phyloP scores from a whole-genome alignment of 2,113 vertebrate genomes.

The Aramus guarauna region DNA sequence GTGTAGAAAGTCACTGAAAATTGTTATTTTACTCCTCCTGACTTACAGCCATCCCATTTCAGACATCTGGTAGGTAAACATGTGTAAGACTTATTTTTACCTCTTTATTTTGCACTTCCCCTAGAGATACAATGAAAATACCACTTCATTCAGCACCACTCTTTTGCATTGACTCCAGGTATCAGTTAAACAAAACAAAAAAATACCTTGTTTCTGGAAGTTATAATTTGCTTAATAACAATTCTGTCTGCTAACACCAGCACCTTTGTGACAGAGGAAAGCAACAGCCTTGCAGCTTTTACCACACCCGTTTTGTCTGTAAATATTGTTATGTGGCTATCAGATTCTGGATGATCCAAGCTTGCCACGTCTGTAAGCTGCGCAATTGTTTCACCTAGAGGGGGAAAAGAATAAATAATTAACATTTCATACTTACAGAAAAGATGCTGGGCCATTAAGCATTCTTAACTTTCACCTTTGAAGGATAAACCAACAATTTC shows the following conservation, averaged over 20 bases:
- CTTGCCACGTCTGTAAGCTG: conserved; percentile 86
- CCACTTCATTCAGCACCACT: not conserved
- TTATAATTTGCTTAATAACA: conserved; percentile 97
- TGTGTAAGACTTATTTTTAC: not conserved
- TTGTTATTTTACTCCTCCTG: not conserved
- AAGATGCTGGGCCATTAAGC: not conserved
- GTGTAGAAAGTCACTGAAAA: not conserved
- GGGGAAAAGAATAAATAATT: not conserved
- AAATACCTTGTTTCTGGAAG: conserved; percentile 93
- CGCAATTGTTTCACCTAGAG: conserved; percentile 90
- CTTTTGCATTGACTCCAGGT: not conserved
- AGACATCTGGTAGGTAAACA: not conserved
- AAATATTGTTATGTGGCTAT: conserved; percentile 84
- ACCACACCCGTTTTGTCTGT: conserved; percentile 92
- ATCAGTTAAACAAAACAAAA: not conserved
- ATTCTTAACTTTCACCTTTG: not conserved
- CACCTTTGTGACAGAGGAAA: conserved; percentile 97
- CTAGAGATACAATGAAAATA: not conserved
- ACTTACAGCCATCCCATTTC: not conserved
- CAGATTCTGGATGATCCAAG: conserved; percentile 73
- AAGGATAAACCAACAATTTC: not conserved
- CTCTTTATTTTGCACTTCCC: not conserved
- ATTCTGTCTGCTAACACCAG: conserved; percentile 94
- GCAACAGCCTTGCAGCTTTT: conserved; percentile 91
- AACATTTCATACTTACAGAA: not conserved